A percentile compares a stretch with the other conserved stretches of the same genome.
These are phyloP conservation scores for Pristionchus mayeri DNA, from an alignment of 2,888 invertebrate genomes.

Conservation along the genomic window DNA sequence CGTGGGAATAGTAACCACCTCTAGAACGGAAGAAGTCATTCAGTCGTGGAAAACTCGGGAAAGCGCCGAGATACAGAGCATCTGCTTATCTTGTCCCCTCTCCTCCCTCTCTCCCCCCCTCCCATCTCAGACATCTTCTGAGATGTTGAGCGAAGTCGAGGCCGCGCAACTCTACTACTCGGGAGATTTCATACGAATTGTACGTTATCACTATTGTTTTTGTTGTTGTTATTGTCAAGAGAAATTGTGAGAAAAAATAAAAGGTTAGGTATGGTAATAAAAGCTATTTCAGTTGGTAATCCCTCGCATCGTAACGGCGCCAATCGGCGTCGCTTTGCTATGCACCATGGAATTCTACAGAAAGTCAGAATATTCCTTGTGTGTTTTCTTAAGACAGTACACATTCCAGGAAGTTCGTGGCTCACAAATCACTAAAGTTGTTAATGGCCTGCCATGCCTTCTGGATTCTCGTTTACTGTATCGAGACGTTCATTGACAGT, in stretches of 20 bases:
- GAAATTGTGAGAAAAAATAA: not conserved
- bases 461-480: not conserved
- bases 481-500: not conserved
- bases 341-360: conserved; percentile 10
- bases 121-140: too few species aligned
- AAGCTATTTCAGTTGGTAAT: not conserved
- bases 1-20: too few species aligned
- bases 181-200: not conserved
- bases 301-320: not conserved
- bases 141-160: not conserved
- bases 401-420: not conserved
- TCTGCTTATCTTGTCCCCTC: too few species aligned
- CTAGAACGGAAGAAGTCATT: too few species aligned
- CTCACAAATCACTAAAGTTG: not conserved
- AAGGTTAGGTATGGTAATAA: too few species aligned
- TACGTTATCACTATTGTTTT: too few species aligned
- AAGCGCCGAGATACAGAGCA: too few species aligned
- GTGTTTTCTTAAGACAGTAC: too few species aligned
- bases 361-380: too few species aligned
- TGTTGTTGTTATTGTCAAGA: not conserved
- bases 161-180: not conserved
- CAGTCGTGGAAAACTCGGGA: too few species aligned
- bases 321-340: not conserved
- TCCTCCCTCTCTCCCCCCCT: too few species aligned
- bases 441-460: not conserved